Evolutionary conservation across 2,888 invertebrate species (phyloP), one percentile per base, ranked within the genome.

Genomic region (Augochlorella aurata): DNA sequence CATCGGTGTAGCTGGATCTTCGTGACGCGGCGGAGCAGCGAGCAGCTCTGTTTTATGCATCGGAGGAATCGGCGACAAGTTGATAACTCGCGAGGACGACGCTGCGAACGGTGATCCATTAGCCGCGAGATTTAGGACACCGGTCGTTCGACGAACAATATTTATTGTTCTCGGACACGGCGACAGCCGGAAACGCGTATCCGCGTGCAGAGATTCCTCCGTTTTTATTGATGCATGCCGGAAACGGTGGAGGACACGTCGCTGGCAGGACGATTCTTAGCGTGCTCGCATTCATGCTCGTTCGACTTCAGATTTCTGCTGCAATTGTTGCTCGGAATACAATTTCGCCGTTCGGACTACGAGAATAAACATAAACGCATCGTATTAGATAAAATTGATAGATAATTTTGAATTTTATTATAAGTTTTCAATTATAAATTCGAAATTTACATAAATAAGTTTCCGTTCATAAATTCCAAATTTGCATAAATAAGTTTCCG

Each of bases 91-190:
- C 21, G 68, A 38, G 4, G 38, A 79, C 74, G 63, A 54, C 70
- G 68, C 69, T 67, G 72, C 74, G 68, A 5, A 54, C 61, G 47
- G 24, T 44, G 77, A 81, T 75, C 61, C 74, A 72, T 80, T 80
- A 72, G 68, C 71, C 68, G 24, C 49, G 14, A 18, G 77, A 83
- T 78, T 86, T 78, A 67, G 79, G 65, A 77, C 74, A 74, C 73
- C 76, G 72, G 72, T 61, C 54, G 72, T 78, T 72, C 77, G 63
- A 85, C 72, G 79, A 78, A 85, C 86, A 82, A 81, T 84, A 86
- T 86, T 87, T 85, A 86, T 86, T 87, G 82, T 85, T 73, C 72
- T 14, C 74, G 65, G 65, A 52, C 49, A 21, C 49, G 52, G 52
- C 66, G 45, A 69, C 74, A 61, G 16, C 47, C 49, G 74, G 84